Base-by-base conservation (phyloP, 2,888 invertebrate species). In the Anodontia alba region DNA sequence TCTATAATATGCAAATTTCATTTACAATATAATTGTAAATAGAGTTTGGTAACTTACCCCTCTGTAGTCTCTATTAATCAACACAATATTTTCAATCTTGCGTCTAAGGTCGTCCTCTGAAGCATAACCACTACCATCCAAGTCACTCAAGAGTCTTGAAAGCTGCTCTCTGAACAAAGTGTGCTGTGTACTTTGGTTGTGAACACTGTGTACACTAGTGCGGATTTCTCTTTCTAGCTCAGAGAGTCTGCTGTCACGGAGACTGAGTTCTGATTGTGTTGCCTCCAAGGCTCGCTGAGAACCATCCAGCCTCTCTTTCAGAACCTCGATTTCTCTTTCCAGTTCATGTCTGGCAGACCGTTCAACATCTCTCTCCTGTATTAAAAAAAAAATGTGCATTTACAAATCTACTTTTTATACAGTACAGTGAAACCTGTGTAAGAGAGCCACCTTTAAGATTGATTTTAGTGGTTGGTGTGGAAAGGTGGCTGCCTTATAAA, bases 21-120 rank as follows among this genome's bases (percentile, higher is more conserved):
- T n/a, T n/a, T n/a, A n/a, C n/a, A n/a, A n/a, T n/a, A n/a, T n/a
- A n/a, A n/a, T n/a, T n/a, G n/a, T n/a, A n/a, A n/a, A n/a, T n/a
- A n/a, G n/a, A n/a, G 38, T 38, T 38, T 12, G 3, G 8, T 15
- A 46, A 80, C 91, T 89, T 85, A 94, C 94, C 72, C 87, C 80
- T 72, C 86, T 87, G 33, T 89, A 84, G 66, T 94, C 94, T 68
- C 90, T 88, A 62, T 86, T 83, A 38, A 85, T 80, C 33, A 81
- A 78, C 8, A 84, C 76, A 29, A 94, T 76, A 15, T 75, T 69
- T 72, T 88, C 83, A 20, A 94, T 87, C 33, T 88, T 86, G 36
- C 93, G 91, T 66, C 89, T 89, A 70, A 94, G 91, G 5, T 83
- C 74, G 31, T 94, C 94, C 42, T 94, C 94, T 51, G 88, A 89